Percentiles rank a stretch among this genome's conserved stretches.
Evolutionary conservation across 2,888 invertebrate species (phyloP).

Genomic region (Epirrhoe alternata): DNA sequence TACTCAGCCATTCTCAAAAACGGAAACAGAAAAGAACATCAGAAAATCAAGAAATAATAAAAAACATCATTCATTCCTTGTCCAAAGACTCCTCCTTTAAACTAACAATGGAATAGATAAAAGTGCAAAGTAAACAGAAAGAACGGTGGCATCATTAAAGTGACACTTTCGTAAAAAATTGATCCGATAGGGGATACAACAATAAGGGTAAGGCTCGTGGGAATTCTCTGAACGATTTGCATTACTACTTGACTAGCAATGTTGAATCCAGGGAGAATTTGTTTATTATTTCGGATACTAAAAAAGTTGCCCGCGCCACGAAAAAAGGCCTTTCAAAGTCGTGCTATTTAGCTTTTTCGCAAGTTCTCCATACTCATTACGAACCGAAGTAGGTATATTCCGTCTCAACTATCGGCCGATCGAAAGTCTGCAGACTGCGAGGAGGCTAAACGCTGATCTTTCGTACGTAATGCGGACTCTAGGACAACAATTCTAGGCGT

Average conservation of each 20-base stretch:
- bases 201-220: constrained; percentile 43
- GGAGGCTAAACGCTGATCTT: too few species aligned
- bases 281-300: too few species aligned
- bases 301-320: too few species aligned
- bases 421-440: too few species aligned
- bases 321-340: too few species aligned
- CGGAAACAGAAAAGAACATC: constrained; percentile 44
- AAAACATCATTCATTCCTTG: constrained; percentile 69
- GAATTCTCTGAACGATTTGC: constrained; percentile 41
- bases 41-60: constrained; percentile 58
- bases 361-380: too few species aligned
- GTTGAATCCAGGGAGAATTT: constrained; percentile 13
- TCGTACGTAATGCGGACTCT: too few species aligned
- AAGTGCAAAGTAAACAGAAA: constrained; percentile 76
- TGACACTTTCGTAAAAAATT: constrained; percentile 68
- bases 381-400: too few species aligned
- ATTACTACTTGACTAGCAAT: constrained; percentile 33
- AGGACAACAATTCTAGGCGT: too few species aligned
- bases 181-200: constrained; percentile 50
- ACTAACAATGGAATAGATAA: constrained; percentile 72
- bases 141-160: constrained; percentile 72
- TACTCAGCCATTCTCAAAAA: constrained; percentile 33
- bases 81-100: constrained; percentile 71
- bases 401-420: too few species aligned
- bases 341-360: too few species aligned